Conservation (phyloP, 1,140 invertebrate genomes). For the Drosophila gunungcola region DNA sequence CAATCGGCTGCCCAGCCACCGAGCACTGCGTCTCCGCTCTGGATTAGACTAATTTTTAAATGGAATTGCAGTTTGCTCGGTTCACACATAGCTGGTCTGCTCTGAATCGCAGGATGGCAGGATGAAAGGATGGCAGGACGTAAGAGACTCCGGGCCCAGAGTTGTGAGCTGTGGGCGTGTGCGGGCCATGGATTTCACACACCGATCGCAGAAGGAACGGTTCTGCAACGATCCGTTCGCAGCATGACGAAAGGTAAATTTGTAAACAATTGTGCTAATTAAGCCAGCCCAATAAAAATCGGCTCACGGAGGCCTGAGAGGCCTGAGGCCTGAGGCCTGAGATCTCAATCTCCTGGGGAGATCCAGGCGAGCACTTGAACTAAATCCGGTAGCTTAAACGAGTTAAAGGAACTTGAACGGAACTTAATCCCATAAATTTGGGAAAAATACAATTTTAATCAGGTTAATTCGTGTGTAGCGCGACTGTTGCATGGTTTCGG, state of each 20-base stretch:
- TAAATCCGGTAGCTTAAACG: conserved; percentile 84
- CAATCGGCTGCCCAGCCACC: background rate
- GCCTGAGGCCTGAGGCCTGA: conserved; percentile 15
- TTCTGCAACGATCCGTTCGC: background rate
- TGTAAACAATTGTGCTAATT: conserved; percentile 84
- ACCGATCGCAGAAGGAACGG: conserved; percentile 12
- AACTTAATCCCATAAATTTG: conserved; percentile 84
- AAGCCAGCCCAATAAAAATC: conserved; percentile 81
- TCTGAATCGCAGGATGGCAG: background rate
- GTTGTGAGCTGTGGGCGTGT: conserved; percentile 72
- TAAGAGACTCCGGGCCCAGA: background rate
- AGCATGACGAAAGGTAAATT: conserved; percentile 83
- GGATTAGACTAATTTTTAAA: conserved; percentile 83
- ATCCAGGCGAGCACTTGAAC: conserved; percentile 66
- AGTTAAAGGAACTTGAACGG: conserved; percentile 84
- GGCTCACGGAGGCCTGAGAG: conserved; percentile 51
- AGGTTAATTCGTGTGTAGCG: conserved; percentile 80
- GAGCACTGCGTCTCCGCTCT: conserved; percentile 12
- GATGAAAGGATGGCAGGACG: background rate
- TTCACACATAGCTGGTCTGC: conserved; percentile 55
- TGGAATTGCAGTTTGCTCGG: conserved; percentile 58
- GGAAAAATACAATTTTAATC: conserved; percentile 84
- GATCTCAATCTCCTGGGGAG: conserved; percentile 10
- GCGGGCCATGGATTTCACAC: conserved; percentile 61
- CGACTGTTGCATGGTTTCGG: conserved; percentile 56